Evolutionary conservation across 2,113 vertebrate species (phyloP), one percentile per base, ranked within the genome.

Genomic region (Hippocampus barbouri): DNA sequence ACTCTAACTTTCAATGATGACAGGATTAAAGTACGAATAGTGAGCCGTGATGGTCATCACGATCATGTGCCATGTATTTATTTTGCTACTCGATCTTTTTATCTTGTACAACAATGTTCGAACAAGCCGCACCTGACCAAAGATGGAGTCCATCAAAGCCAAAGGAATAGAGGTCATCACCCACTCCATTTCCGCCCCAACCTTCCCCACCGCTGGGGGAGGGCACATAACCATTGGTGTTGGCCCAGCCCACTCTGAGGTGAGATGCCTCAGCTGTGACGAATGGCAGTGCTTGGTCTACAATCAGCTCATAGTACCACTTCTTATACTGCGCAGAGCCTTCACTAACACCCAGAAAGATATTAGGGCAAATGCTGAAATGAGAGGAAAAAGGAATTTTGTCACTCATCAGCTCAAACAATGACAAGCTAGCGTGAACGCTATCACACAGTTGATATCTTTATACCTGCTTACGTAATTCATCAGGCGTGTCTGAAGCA

Each of bases 271-370:
- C 95, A 1, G 96, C 95, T 0, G 96, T 98, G 78, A 98, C 91
- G 9, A 98, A 98, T 0, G 96, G 94, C 66, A 94, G 87, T 0
- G 92, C 92, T n/a, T 95, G 91, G 81, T 98, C 97, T 87, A 98
- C 94, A 64, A 97, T 96, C 72, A 98, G 86, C 47, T 98, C 97
- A 12, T 95, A 98, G 86, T 98, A 98, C 97, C 97, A 98, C 83
- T 97, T 98, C 83, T 84, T 94, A 88, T 98, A 98, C 57, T 98
- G 97, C 20, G 97, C 97, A 0, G 97, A 97, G 49, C 96, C 96
- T 61, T 98, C 96, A 0, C 95, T 97, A 83, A 97, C 93, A 0
- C 96, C 96, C 87, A 98, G 86, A 79, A 97, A 98, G 86, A 98
- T 98, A 78, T 98, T 98, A 66, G 97, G 97, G 56, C 94, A 82